These are phyloP conservation scores for Myanophis thanlyinensis DNA, from an alignment of 2,113 vertebrate genomes.

Conservation along the genomic window DNA sequence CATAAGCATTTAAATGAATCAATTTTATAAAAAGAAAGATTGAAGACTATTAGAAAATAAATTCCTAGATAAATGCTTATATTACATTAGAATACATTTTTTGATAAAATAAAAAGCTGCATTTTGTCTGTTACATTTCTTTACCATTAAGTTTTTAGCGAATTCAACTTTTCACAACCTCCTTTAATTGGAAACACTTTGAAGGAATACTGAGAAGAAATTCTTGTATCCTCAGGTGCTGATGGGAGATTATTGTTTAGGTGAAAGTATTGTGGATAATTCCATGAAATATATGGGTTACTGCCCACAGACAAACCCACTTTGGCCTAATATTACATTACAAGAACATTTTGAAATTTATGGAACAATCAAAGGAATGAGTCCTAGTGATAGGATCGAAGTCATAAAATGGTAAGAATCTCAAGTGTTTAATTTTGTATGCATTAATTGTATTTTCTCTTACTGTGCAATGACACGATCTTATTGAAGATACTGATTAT, in stretches of 20 bases:
- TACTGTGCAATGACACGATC: neutral
- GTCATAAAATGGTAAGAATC: constrained; percentile 79
- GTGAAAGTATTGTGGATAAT: constrained; percentile 62
- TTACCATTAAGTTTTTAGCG: neutral
- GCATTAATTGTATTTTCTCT: neutral
- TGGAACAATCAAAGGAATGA: constrained; percentile 90
- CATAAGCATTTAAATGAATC: neutral
- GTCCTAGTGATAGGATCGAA: constrained; percentile 72
- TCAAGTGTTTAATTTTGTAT: neutral
- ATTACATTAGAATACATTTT: neutral
- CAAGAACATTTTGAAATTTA: constrained; percentile 94
- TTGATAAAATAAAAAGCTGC: neutral
- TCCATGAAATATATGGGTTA: constrained; percentile 84
- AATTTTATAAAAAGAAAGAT: neutral
- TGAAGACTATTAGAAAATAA: neutral
- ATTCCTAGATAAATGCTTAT: neutral
- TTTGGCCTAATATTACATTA: constrained; percentile 90
- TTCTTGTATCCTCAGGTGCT: constrained; percentile 74
- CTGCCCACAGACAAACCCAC: constrained; percentile 87
- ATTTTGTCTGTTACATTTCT: neutral
- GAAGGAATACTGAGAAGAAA: fast-evolving
- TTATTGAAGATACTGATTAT: neutral
- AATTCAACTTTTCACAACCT: neutral
- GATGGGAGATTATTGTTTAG: constrained; percentile 79
- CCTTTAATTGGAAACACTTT: fast-evolving